A percentile compares a stretch with the other conserved stretches of the same genome.
Evolutionary conservation across 1,140 invertebrate genomes (phyloP).

Genomic region (Mercenaria mercenaria): DNA sequence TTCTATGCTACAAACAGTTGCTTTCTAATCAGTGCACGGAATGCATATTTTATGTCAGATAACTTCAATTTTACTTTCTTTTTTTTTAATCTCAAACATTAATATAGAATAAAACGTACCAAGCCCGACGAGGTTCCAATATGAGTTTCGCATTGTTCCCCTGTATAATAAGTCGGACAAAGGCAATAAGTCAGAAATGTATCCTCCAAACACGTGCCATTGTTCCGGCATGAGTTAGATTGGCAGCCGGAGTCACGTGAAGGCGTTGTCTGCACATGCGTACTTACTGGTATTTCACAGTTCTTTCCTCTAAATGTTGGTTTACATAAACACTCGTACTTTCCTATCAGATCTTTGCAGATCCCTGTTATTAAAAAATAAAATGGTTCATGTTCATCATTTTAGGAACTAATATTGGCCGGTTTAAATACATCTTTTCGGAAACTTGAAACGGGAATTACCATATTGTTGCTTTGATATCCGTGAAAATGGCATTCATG

Average conservation of each 20-base stretch:
- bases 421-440: too few relatives aligned
- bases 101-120: neutral
- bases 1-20: too few relatives aligned
- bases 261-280: constrained; percentile 8
- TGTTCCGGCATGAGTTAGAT: constrained; percentile 9
- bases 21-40: too few relatives aligned
- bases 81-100: neutral
- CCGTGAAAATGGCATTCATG: too few relatives aligned
- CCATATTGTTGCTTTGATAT: too few relatives aligned
- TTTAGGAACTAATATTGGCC: too few relatives aligned
- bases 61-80: too few relatives aligned
- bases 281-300: constrained; percentile 18
- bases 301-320: constrained; percentile 12
- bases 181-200: constrained; percentile 15
- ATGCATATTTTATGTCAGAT: too few relatives aligned
- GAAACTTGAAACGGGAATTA: too few relatives aligned
- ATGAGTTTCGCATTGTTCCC: constrained; percentile 30
- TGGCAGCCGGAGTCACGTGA: neutral
- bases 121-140: neutral
- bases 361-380: neutral
- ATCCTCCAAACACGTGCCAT: constrained; percentile 39
- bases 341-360: constrained; percentile 44
- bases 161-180: constrained; percentile 19
- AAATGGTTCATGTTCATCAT: too few relatives aligned
- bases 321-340: constrained; percentile 36